Conservation (phyloP, 2,888 invertebrate species). For the Dynastes hyllus region DNA sequence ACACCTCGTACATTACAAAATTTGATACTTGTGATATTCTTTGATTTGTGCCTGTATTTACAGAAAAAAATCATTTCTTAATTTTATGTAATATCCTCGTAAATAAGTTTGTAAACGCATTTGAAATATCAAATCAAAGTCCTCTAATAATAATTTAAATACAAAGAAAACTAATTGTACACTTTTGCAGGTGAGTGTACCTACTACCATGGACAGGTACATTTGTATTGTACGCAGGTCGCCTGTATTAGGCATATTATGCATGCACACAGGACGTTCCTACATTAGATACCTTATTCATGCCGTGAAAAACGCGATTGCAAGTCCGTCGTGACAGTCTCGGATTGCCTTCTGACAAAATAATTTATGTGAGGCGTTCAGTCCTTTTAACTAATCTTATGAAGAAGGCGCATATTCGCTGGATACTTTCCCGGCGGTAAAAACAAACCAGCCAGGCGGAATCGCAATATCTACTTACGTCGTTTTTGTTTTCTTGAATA, state of each 20-base stretch:
- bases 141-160: too few relatives aligned
- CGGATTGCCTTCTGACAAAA: conserved; percentile 29
- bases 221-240: conserved; percentile 13
- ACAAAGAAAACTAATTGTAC: background rate
- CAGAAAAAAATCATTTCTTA: too few relatives aligned
- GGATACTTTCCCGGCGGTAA: background rate
- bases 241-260: conserved; percentile 23
- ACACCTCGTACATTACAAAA: too few relatives aligned
- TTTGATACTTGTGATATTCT: too few relatives aligned
- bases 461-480: background rate
- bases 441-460: background rate
- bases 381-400: conserved; percentile 12
- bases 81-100: too few relatives aligned
- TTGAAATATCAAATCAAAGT: too few relatives aligned
- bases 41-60: too few relatives aligned
- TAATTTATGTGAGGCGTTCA: conserved; percentile 14
- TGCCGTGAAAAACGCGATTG: conserved; percentile 29
- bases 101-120: too few relatives aligned
- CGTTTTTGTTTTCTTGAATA: background rate
- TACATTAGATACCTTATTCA: conserved; percentile 28
- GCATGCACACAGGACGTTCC: conserved; percentile 18
- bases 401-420: conserved; percentile 3
- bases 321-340: conserved; percentile 15
- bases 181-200: conserved; percentile 3
- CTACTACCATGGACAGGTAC: background rate